Conservation (phyloP, 2,888 invertebrate genomes). For the Eustalomyia histrio region DNA sequence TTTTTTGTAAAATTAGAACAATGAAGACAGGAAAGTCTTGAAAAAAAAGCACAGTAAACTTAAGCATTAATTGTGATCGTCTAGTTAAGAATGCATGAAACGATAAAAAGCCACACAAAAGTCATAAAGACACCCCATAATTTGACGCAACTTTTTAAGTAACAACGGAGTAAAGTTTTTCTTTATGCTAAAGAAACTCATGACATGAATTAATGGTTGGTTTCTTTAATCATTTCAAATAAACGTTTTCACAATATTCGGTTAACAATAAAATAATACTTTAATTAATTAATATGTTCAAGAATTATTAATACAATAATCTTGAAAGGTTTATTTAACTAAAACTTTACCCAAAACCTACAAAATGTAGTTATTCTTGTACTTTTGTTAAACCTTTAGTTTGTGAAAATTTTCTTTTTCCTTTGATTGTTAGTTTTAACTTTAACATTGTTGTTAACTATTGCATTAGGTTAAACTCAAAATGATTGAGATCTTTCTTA, state of each 20-base stretch:
- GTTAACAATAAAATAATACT: too few relatives aligned
- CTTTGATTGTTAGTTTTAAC: conserved; percentile 11
- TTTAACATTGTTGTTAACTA: conserved; percentile 23
- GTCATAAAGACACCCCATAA: conserved; percentile 31
- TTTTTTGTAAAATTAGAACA: not conserved
- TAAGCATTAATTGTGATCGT: not conserved
- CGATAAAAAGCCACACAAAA: conserved; percentile 1
- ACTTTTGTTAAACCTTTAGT: not conserved
- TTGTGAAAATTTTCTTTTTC: not conserved
- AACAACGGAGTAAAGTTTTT: not conserved
- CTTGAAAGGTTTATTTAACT: too few relatives aligned
- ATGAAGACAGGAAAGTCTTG: not conserved
- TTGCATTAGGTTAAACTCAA: conserved; percentile 47
- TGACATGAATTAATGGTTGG: not conserved
- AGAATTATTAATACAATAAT: too few relatives aligned
- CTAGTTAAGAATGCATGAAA: not conserved
- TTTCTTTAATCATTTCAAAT: not conserved
- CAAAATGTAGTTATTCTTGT: too few relatives aligned
- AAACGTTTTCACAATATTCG: not conserved
- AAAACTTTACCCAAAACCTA: too few relatives aligned
- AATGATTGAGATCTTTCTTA: conserved; percentile 33
- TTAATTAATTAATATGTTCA: too few relatives aligned
- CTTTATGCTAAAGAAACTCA: not conserved
- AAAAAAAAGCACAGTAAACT: not conserved
- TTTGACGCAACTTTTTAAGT: conserved; percentile 38